Percentiles rank a stretch among this genome's conserved stretches.
phyloP scores from a whole-genome alignment of 2,113 vertebrate species.

The Dolichotis patagonum region DNA sequence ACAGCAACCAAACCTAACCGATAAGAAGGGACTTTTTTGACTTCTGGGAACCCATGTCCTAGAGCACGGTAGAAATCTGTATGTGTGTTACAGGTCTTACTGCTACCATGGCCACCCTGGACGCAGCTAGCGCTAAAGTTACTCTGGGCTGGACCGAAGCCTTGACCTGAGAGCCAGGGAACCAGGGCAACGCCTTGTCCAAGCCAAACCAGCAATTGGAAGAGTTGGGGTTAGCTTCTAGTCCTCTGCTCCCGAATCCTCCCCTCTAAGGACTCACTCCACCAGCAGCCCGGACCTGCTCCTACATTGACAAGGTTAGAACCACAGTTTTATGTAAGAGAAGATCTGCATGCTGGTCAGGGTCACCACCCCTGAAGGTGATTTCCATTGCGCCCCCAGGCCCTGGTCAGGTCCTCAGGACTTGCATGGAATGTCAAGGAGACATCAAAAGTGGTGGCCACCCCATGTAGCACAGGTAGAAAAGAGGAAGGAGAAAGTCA shows the following conservation, averaged over 20 bases:
- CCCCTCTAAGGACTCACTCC: background rate
- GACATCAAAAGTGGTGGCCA: background rate
- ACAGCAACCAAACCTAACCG: background rate
- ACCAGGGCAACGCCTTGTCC: background rate
- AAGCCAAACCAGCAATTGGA: background rate
- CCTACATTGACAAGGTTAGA: background rate
- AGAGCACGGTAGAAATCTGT: background rate
- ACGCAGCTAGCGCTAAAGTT: background rate
- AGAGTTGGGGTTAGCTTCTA: background rate
- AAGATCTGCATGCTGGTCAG: background rate
- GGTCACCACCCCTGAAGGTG: too few species aligned
- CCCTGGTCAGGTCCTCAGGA: background rate
- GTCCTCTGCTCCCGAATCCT: background rate
- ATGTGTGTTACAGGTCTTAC: fast-evolving
- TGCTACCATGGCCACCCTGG: background rate
- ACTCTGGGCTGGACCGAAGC: background rate
- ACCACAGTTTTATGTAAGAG: background rate
- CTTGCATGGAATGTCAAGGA: background rate
- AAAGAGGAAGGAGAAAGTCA: background rate
- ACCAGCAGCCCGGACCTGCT: background rate
- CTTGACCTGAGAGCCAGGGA: background rate
- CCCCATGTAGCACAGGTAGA: background rate
- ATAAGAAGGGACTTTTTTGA: background rate
- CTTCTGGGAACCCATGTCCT: background rate
- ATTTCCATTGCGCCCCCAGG: background rate